Evolutionary conservation across 2,797 vertebrate genomes (phyloP).

Genomic region (Peromyscus aztecus): DNA sequence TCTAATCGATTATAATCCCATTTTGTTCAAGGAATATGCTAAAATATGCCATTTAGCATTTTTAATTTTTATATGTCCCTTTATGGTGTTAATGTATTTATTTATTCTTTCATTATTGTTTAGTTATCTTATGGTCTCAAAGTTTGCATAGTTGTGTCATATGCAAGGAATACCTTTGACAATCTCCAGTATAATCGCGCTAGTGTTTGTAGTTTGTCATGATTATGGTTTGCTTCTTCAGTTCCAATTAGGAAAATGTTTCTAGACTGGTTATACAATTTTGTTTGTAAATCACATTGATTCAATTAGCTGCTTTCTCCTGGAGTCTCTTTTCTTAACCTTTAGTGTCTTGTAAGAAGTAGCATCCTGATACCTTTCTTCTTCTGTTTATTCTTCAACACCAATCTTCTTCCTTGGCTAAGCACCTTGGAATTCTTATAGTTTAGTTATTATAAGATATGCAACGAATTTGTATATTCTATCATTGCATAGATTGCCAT

Average conservation of each 20-base stretch:
- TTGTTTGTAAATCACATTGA: not conserved
- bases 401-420: not conserved
- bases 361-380: not conserved
- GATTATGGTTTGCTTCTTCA: slow-evolving; percentile 5
- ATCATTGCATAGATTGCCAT: not conserved
- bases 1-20: not conserved
- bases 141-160: not conserved
- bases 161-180: not conserved
- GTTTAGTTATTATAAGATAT: not conserved
- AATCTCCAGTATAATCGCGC: not conserved
- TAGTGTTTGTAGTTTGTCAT: slow-evolving; percentile 53
- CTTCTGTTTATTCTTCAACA: not conserved
- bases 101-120: not conserved
- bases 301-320: slow-evolving; percentile 42
- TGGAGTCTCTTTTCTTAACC: not conserved
- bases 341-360: slow-evolving; percentile 10
- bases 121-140: not conserved
- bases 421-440: not conserved
- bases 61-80: not conserved
- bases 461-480: not conserved
- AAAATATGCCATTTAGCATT: not conserved
- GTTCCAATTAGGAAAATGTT: not conserved
- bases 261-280: slow-evolving; percentile 14
- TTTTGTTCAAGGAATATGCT: slow-evolving; percentile 46
- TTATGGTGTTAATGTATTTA: slow-evolving; percentile 27